Conservation (phyloP, 2,113 vertebrate species). For the Nycticebus coucang region DNA sequence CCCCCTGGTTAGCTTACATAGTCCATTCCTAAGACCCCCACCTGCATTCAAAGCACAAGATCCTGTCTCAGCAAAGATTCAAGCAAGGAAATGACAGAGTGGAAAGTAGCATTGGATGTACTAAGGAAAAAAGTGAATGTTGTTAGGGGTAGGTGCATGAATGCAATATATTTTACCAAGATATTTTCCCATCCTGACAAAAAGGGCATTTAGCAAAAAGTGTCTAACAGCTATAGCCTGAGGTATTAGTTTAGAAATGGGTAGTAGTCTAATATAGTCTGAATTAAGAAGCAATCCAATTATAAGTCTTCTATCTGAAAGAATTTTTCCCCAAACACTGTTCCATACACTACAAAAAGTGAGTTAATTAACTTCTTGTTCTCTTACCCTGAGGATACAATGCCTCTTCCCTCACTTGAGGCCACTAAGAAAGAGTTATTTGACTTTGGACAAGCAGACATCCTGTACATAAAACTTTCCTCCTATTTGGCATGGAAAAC, state of each 20-base stretch:
- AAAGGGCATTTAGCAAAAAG: not conserved
- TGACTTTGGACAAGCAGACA: not conserved
- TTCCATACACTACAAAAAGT: not conserved
- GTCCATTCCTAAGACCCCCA: not conserved
- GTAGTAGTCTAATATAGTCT: not conserved
- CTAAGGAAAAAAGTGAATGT: not conserved
- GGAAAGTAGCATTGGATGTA: not conserved
- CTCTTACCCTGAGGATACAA: not conserved
- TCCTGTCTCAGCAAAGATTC: not conserved
- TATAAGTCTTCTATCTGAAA: not conserved
- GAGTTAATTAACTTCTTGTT: conserved; percentile 3
- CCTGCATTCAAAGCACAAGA: not conserved
- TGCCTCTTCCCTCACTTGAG: not conserved
- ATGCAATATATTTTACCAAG: not conserved
- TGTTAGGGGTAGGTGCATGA: not conserved
- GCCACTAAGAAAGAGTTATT: not conserved
- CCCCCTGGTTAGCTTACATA: not conserved
- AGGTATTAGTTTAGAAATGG: conserved; percentile 6
- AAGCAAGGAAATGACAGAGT: not conserved
- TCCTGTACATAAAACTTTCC: not conserved
- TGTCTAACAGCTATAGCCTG: not conserved
- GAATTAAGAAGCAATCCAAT: conserved; percentile 4
- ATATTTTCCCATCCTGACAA: conserved; percentile 31
- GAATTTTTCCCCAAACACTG: not conserved
- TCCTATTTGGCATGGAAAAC: conserved; percentile 22